Percentiles rank a stretch among this genome's conserved stretches.
These are phyloP conservation scores for Leptinotarsa defecta DNA, from an alignment of 1,140 invertebrate genomes.

Conservation along the genomic window DNA sequence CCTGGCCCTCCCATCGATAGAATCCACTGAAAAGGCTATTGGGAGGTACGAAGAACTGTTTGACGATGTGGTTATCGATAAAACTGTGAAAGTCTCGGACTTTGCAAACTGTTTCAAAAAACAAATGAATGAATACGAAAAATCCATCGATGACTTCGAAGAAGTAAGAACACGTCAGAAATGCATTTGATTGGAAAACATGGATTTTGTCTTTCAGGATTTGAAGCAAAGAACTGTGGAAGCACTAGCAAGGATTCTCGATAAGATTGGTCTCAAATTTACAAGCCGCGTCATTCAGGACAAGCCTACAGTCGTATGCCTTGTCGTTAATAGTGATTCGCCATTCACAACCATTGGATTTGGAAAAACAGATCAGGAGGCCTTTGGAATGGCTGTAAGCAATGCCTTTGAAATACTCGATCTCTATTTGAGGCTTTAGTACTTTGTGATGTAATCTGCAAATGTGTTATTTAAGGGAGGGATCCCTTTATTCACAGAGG, in stretches of 20 bases:
- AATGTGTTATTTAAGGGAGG: not conserved
- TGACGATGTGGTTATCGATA: constrained; percentile 37
- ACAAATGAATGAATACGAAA: constrained; percentile 37
- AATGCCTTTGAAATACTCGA: constrained; percentile 35
- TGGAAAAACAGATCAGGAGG: constrained; percentile 32
- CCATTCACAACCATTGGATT: constrained; percentile 41
- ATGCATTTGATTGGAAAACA: not conserved
- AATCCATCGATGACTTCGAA: constrained; percentile 38
- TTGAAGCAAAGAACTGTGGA: constrained; percentile 34
- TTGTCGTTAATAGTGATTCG: constrained; percentile 39
- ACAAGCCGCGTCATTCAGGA: constrained; percentile 35
- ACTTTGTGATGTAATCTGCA: not conserved
- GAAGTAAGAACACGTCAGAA: constrained; percentile 28
- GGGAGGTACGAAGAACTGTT: constrained; percentile 33
- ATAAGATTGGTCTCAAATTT: constrained; percentile 40
- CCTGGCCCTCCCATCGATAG: constrained; percentile 22
- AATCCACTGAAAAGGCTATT: not conserved
- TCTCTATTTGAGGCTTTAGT: constrained; percentile 27
- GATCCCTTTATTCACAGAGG: no score
- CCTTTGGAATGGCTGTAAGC: constrained; percentile 29
- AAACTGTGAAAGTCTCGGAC: constrained; percentile 39
- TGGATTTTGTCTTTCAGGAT: constrained; percentile 36
- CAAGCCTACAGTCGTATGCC: constrained; percentile 30
- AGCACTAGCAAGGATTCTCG: constrained; percentile 36
- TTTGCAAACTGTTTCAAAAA: constrained; percentile 33